Conservation (phyloP, 2,797 vertebrate species). For the Catharus ustulatus region DNA sequence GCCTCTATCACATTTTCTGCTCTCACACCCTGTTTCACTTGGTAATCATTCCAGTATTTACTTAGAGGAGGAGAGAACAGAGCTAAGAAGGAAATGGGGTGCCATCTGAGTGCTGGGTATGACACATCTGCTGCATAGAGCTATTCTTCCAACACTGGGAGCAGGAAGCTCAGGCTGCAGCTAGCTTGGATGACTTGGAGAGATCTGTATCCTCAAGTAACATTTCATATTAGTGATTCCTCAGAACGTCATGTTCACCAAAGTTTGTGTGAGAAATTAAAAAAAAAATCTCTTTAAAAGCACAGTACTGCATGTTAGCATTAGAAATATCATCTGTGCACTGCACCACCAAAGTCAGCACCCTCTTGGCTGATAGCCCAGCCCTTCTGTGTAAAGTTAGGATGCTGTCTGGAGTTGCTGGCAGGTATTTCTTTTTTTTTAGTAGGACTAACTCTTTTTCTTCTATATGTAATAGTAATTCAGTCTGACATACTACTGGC, state of each 20-base stretch:
- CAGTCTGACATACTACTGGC: not conserved
- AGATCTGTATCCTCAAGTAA: conserved; percentile 35
- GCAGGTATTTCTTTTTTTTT: not conserved
- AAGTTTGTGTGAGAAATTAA: not conserved
- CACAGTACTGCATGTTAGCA: accelerated
- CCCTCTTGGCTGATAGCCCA: not conserved
- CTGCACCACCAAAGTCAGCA: not conserved
- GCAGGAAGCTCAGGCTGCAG: conserved; percentile 35
- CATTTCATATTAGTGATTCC: conserved; percentile 25
- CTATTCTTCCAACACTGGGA: not conserved
- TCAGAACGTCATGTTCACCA: not conserved
- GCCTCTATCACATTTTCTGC: not conserved
- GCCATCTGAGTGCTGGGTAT: conserved; percentile 34
- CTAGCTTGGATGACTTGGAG: conserved; percentile 20
- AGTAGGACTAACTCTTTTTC: not conserved
- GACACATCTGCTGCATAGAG: conserved; percentile 21
- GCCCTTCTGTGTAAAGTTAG: not conserved
- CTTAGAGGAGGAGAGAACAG: conserved; percentile 23
- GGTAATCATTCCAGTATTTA: conserved; percentile 27
- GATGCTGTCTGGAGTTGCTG: not conserved
- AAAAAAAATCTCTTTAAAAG: not conserved
- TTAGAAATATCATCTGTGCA: not conserved
- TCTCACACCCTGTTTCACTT: not conserved
- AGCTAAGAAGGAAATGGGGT: not conserved
- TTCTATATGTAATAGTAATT: not conserved